Percentiles rank a stretch among this genome's conserved stretches.
These are phyloP conservation scores for Drosophila nannoptera DNA, from an alignment of 1,140 invertebrate genomes.

Conservation along the genomic window DNA sequence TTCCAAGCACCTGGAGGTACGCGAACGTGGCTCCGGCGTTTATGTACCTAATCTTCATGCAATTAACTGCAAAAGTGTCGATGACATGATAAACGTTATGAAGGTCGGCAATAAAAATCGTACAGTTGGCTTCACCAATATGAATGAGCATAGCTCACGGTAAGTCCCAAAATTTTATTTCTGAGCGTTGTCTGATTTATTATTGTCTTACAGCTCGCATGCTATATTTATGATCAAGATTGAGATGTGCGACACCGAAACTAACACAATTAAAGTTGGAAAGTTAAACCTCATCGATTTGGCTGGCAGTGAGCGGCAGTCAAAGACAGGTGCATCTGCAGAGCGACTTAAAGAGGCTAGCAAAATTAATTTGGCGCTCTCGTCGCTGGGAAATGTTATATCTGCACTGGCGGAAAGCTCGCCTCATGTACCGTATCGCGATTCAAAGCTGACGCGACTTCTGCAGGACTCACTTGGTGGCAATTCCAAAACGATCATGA, in stretches of 20 bases:
- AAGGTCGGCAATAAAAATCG: conserved; percentile 92
- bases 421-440: conserved; percentile 94
- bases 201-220: conserved; percentile 86
- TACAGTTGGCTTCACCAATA: conserved; percentile 96
- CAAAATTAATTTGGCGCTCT: conserved; percentile 96
- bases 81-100: conserved; percentile 95
- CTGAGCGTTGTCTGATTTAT: not conserved
- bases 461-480: conserved; percentile 96
- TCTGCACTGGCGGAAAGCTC: conserved; percentile 94
- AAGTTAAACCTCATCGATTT: conserved; percentile 88
- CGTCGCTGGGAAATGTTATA: conserved; percentile 95
- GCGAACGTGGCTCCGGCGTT: conserved; percentile 88
- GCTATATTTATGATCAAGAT: conserved; percentile 99
- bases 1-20: conserved; percentile 85
- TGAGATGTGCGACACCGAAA: conserved; percentile 92
- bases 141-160: conserved; percentile 98
- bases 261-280: conserved; percentile 84
- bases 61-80: conserved; percentile 93
- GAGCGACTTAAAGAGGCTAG: conserved; percentile 96
- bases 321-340: conserved; percentile 93
- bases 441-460: conserved; percentile 95
- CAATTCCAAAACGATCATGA: conserved; percentile 98
- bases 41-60: conserved; percentile 96
- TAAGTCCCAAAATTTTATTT: conserved; percentile 4
- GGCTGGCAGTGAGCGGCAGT: conserved; percentile 92